A percentile compares a stretch with the other conserved stretches of the same genome.
Evolutionary conservation across 2,888 invertebrate genomes (phyloP).

Genomic region (Amphipoea lucens): DNA sequence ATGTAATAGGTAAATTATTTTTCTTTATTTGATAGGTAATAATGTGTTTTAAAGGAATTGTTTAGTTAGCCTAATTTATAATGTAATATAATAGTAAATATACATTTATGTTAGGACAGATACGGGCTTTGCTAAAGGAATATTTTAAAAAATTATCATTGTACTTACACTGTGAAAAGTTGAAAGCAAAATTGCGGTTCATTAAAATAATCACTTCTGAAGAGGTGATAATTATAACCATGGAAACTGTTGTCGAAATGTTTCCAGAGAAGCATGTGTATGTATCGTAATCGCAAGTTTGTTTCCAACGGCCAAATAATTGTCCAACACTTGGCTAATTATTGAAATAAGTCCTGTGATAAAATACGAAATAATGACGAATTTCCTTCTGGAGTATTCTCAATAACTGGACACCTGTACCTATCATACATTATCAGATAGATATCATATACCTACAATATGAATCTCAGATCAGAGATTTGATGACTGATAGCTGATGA

Average conservation of each 20-base stretch:
- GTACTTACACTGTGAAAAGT: background rate
- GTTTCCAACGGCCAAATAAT: background rate
- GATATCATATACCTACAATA: constrained; percentile 15
- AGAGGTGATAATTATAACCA: background rate
- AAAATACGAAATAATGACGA: background rate
- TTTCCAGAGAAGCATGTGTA: background rate
- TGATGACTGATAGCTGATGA: constrained; percentile 41
- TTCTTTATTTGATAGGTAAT: constrained; percentile 18
- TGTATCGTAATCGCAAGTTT: constrained; percentile 5
- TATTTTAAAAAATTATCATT: constrained; percentile 1
- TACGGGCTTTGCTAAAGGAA: too few relatives aligned
- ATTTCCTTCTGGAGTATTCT: background rate
- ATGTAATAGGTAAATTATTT: constrained; percentile 55
- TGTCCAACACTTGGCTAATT: background rate
- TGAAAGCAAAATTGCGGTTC: background rate
- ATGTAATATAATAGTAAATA: constrained; percentile 45
- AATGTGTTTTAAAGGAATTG: constrained; percentile 34
- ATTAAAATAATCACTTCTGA: background rate
- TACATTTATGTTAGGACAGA: constrained; percentile 1
- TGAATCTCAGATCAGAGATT: constrained; percentile 57
- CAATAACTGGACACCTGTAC: constrained; percentile 1
- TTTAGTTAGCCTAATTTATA: constrained; percentile 37
- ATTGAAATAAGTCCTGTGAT: background rate
- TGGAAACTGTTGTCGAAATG: background rate
- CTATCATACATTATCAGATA: background rate